Base-by-base conservation (phyloP, 2,113 vertebrate genomes). In the Diadophis punctatus region DNA sequence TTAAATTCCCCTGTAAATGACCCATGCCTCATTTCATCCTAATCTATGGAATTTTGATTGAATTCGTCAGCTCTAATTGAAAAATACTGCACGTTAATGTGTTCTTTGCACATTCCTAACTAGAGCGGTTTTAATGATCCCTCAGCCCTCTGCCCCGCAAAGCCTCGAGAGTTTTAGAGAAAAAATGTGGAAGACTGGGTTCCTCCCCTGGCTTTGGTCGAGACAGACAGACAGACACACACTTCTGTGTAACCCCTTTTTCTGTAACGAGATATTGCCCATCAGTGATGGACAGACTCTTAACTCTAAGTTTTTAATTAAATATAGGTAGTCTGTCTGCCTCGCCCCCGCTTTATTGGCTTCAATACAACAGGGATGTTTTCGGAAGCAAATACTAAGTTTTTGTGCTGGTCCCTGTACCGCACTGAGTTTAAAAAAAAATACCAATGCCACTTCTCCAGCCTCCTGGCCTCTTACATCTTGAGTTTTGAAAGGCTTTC, bases 31-130 rank as follows among this genome's bases (percentile, higher is more conserved):
- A 98, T 99, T 99, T 99, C 98, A 98, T 99, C 98, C 99, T 99
- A 99, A 99, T 99, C 99, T 99, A 99, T 99, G 98, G 98, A 99
- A 98, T 98, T 99, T 99, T 99, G 99, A 99, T 99, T 99, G 98
- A 99, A 99, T 99, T 99, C 99, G 99, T 99, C 99, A 98, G 98
- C 98, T 97, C 98, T 99, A 99, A 99, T 99, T 99, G 99, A 99
- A 99, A 99, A 99, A 99, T 99, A 99, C 99, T 98, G 99, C 98
- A 97, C 98, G 99, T 99, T 99, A 99, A 99, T 99, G 98, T 98
- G 98, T 98, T 98, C 98, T 97, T 97, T 97, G 98, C 98, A 98
- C 98, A 98, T 97, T 97, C 97, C 94, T 97, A 97, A 98, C 97
- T 96, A 96, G 97, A 97, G 96, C 92, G 97, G 95, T 97, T 98